Evolutionary conservation across 1,140 invertebrate species (phyloP).

Genomic region (Theocolax elegans): DNA sequence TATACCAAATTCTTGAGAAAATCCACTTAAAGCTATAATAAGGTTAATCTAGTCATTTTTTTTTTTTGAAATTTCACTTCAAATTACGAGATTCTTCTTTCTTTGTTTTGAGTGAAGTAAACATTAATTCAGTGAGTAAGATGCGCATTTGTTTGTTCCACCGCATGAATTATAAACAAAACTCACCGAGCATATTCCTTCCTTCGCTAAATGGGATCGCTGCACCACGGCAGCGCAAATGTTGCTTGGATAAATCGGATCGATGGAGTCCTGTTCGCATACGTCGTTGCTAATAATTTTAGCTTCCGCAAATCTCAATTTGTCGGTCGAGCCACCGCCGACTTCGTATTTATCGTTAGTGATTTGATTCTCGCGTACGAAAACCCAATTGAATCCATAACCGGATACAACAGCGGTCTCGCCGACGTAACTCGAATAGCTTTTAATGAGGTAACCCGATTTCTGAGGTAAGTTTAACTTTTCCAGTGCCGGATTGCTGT

Average conservation of each 20-base stretch:
- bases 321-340: not conserved
- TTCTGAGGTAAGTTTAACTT: too few relatives aligned
- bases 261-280: not conserved
- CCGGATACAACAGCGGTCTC: not conserved
- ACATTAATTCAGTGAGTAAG: too few relatives aligned
- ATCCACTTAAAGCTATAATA: too few relatives aligned
- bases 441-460: too few relatives aligned
- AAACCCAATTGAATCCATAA: not conserved
- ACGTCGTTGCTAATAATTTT: not conserved
- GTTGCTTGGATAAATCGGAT: not conserved
- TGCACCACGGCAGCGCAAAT: slow-evolving; percentile 8
- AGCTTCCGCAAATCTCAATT: not conserved
- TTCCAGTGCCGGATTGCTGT: too few relatives aligned
- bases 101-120: too few relatives aligned
- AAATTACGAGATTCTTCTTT: too few relatives aligned
- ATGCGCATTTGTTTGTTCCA: too few relatives aligned
- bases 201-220: not conserved
- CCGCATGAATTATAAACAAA: too few relatives aligned
- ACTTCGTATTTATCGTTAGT: not conserved
- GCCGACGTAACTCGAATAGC: not conserved
- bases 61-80: too few relatives aligned
- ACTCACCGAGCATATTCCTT: not conserved
- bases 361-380: not conserved
- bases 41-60: too few relatives aligned
- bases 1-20: too few relatives aligned